Evolutionary conservation across 2,797 vertebrate genomes (phyloP), one percentile per base, ranked within the genome.

Genomic region (Decapterus maruadsi): DNA sequence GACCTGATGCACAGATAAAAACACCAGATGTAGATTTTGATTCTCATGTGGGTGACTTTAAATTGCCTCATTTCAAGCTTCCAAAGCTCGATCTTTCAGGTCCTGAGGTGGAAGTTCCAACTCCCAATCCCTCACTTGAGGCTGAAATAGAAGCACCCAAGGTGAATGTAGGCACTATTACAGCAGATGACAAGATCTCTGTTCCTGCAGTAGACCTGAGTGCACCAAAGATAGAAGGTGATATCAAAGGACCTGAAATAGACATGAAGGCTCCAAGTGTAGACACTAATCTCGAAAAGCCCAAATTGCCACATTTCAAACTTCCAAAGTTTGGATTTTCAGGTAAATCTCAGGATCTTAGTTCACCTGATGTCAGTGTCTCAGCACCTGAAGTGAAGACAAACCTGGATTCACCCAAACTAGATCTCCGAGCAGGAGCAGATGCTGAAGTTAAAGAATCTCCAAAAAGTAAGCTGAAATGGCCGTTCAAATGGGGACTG

Each of bases 401-500:
- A 20, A 70, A 26, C 40, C 22, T 85, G 16, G 45, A 76, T 4
- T 59, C 51, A 20, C 72, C 80, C 57, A 75, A 81, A 13, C 2
- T 81, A 1, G 53, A 69, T 12, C 1, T 86, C 26, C 57, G 48
- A 58, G 74, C 74, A 43, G 50, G 61, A 3, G 58, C 67, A 50
- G 73, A 91, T 11, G 50, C 68, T n/a, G 82, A 87, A 48, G 58
- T 61, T n/a, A 78, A 84, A 67, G 61, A 57, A 43, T 80, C 88
- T 14, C 64, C 82, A 55, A 93, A 92, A 70, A 75, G 57, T 61
- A 93, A 88, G 71, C 13, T 87, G 12, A 91, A 60, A 73, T 90
- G 92, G 91, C 92, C 90, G 2, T 93, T 94, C 75, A 93, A 85
- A 54, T 79, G 83, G 81, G 79, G 76, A 61, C 20, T 71, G 0